Percentiles rank a stretch among this genome's conserved stretches.
Conservation (phyloP, 2,888 invertebrate genomes). For the Aleiodes alternator region DNA sequence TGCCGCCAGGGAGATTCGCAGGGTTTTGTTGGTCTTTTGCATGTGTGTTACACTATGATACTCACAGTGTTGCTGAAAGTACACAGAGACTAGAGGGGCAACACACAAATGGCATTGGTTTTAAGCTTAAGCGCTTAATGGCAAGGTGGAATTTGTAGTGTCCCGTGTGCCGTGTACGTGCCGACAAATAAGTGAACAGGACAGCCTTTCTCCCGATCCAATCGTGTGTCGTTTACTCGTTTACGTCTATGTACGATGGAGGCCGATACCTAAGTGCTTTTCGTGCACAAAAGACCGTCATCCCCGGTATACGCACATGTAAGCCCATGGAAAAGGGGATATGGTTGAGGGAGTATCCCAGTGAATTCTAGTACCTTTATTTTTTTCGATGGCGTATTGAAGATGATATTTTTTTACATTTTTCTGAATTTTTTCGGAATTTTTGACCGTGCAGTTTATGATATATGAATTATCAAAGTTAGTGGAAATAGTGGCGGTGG, state of each 20-base stretch:
- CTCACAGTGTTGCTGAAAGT: background rate
- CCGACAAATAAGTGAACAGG: slow-evolving; percentile 55
- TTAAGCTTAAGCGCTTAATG: slow-evolving; percentile 54
- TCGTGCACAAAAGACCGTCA: slow-evolving; percentile 30
- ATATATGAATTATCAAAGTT: too few relatives aligned
- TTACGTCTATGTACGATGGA: background rate
- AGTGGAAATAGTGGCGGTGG: too few relatives aligned
- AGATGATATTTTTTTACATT: too few relatives aligned
- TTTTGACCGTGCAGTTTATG: too few relatives aligned
- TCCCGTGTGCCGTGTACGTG: slow-evolving; percentile 43
- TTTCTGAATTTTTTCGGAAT: too few relatives aligned
- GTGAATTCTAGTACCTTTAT: too few relatives aligned
- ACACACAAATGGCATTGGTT: slow-evolving; percentile 43
- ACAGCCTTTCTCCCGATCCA: slow-evolving; percentile 29
- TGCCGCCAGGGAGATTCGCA: slow-evolving; percentile 51
- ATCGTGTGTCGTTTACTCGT: slow-evolving; percentile 25
- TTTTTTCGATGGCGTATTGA: too few relatives aligned
- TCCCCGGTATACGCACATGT: background rate
- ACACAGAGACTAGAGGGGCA: background rate
- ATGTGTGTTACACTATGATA: background rate
- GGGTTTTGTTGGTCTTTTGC: slow-evolving; percentile 36
- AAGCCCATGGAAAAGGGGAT: too few relatives aligned
- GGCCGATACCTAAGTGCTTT: slow-evolving; percentile 24
- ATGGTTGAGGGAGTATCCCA: too few relatives aligned
- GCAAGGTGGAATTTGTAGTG: slow-evolving; percentile 36